phyloP scores from a whole-genome alignment of 2,888 invertebrate genomes.

The Trachelus iudaicus region DNA sequence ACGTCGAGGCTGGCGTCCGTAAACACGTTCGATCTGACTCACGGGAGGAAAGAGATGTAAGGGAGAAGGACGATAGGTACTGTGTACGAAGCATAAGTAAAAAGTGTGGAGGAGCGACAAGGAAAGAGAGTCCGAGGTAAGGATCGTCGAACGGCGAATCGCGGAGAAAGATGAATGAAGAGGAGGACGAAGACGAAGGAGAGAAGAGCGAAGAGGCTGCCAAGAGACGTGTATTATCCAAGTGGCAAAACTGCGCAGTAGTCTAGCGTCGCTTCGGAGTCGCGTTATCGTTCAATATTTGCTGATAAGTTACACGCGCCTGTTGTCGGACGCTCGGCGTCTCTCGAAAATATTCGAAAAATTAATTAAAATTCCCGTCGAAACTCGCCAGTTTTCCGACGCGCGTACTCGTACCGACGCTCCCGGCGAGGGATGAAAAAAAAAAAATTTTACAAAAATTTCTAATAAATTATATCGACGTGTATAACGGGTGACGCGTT shows the following conservation, averaged over 20 bases:
- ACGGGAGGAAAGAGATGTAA: neutral
- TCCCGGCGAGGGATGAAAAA: too few relatives aligned
- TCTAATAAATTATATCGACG: too few relatives aligned
- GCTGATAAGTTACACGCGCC: slow-evolving; percentile 23
- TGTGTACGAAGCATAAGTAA: too few relatives aligned
- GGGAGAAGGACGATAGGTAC: neutral
- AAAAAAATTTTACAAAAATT: too few relatives aligned
- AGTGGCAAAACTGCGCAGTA: slow-evolving; percentile 29
- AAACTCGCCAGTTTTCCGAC: too few relatives aligned
- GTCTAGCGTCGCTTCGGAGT: slow-evolving; percentile 21
- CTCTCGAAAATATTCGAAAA: too few relatives aligned
- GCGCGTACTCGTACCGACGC: too few relatives aligned
- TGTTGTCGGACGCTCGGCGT: neutral
- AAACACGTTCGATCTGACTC: neutral
- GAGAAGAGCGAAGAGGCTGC: neutral
- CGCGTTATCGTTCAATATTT: slow-evolving; percentile 40
- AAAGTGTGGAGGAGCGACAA: too few relatives aligned
- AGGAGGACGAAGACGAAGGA: neutral
- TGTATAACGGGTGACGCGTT: too few relatives aligned
- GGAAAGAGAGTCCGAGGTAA: too few relatives aligned
- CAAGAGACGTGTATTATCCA: slow-evolving; percentile 11
- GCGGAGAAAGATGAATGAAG: neutral
- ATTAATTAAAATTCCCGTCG: too few relatives aligned
- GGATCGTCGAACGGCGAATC: neutral
- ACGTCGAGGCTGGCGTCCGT: neutral